These are phyloP conservation scores for Coenonympha arcania DNA, from an alignment of 2,888 invertebrate species.

Conservation along the genomic window DNA sequence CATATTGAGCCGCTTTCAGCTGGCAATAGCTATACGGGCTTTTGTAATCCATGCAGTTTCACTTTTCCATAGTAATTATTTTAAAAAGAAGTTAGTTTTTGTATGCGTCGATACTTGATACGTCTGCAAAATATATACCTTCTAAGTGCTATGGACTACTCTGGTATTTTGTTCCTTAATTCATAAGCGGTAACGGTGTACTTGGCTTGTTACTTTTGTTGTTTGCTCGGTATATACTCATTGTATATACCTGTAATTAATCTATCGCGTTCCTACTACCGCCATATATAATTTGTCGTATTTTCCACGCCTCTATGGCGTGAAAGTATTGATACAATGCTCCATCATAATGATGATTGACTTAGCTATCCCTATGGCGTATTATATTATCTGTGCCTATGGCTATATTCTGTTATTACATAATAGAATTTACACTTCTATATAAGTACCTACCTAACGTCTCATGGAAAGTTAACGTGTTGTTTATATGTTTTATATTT, in stretches of 20 bases:
- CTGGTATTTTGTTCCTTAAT: constrained; percentile 12
- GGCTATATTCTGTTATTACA: constrained; percentile 1
- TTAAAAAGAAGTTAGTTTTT: constrained; percentile 21
- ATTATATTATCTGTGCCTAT: not conserved
- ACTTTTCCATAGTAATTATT: constrained; percentile 26
- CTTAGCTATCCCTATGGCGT: constrained; percentile 1
- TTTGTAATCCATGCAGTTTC: constrained; percentile 23
- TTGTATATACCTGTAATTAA: constrained; percentile 38
- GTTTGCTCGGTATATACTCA: too few relatives aligned
- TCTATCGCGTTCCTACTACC: constrained; percentile 21
- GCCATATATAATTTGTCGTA: constrained; percentile 12
- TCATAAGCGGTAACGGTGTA: not conserved
- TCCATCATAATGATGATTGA: constrained; percentile 10
- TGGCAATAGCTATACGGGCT: constrained; percentile 17
- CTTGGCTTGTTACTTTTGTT: constrained; percentile 9
- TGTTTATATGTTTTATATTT: not conserved
- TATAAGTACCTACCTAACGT: not conserved
- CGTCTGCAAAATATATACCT: constrained; percentile 12
- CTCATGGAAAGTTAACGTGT: not conserved
- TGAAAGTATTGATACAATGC: constrained; percentile 17
- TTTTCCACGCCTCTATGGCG: constrained; percentile 10
- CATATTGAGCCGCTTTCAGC: constrained; percentile 9
- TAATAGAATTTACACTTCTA: not conserved
- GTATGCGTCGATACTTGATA: constrained; percentile 27
- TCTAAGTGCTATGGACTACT: not conserved